Conservation (phyloP, 1,140 invertebrate genomes). For the Stegodyphus dumicola region DNA sequence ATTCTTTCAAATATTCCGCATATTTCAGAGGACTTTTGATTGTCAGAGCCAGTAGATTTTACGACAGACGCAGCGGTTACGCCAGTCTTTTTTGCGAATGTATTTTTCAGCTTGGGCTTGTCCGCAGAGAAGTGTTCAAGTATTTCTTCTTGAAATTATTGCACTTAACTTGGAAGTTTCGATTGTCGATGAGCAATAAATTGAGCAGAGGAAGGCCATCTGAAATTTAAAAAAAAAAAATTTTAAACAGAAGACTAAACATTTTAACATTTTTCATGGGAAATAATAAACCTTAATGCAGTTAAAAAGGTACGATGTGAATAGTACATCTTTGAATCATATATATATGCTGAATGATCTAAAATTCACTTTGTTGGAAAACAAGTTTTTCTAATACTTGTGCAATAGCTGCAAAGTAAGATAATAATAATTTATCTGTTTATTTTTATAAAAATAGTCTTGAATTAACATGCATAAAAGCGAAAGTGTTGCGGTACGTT, state of each 20-base stretch:
- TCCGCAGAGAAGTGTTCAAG: conserved; percentile 2
- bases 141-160: conserved; percentile 23
- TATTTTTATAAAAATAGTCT: too few relatives aligned
- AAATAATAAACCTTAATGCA: too few relatives aligned
- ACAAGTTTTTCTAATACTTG: too few relatives aligned
- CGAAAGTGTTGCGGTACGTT: too few relatives aligned
- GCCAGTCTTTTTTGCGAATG: not conserved
- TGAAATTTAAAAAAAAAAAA: conserved; percentile 14
- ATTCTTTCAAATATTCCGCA: not conserved
- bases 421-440: too few relatives aligned
- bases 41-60: conserved; percentile 4
- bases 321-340: too few relatives aligned
- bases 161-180: conserved; percentile 55
- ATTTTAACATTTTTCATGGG: not conserved
- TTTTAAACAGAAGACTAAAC: too few relatives aligned
- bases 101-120: not conserved
- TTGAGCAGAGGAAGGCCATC: conserved; percentile 61
- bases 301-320: too few relatives aligned
- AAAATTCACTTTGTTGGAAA: too few relatives aligned
- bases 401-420: too few relatives aligned
- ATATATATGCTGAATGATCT: too few relatives aligned
- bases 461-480: too few relatives aligned
- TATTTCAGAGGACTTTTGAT: conserved; percentile 19
- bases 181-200: conserved; percentile 61
- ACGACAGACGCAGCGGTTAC: not conserved